These are phyloP conservation scores for Ladona fulva DNA, from an alignment of 1,140 invertebrate genomes.

Conservation along the genomic window DNA sequence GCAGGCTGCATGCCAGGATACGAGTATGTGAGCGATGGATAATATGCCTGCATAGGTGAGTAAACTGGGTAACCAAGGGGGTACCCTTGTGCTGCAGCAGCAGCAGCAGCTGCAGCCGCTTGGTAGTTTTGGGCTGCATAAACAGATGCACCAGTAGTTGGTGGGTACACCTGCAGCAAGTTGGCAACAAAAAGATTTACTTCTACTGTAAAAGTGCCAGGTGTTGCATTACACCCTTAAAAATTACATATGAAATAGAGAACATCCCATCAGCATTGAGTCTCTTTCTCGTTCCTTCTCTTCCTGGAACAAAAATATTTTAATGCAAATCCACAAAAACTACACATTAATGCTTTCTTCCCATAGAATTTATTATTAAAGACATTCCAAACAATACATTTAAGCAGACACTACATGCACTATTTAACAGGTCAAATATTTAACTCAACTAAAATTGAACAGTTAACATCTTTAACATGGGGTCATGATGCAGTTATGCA, in stretches of 20 bases:
- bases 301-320: not conserved
- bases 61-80: constrained; percentile 61
- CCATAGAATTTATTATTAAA: not conserved
- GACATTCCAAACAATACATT: not conserved
- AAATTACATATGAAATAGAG: not conserved
- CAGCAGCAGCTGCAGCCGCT: constrained; percentile 15
- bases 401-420: not conserved
- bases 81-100: constrained; percentile 13
- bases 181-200: constrained; percentile 12
- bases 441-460: not conserved
- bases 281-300: not conserved
- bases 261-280: not conserved
- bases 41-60: constrained; percentile 56
- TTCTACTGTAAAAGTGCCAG: constrained; percentile 6
- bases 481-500: not conserved
- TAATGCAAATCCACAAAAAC: constrained; percentile 2
- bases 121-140: constrained; percentile 21
- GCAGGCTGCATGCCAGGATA: constrained; percentile 58
- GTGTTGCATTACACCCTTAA: not conserved
- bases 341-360: constrained; percentile 2
- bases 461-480: not conserved
- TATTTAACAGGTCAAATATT: not conserved
- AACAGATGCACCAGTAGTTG: constrained; percentile 28
- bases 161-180: constrained; percentile 53
- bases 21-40: constrained; percentile 52